phyloP scores from a whole-genome alignment of 2,113 vertebrate genomes.

The Monarcha castaneiventris region DNA sequence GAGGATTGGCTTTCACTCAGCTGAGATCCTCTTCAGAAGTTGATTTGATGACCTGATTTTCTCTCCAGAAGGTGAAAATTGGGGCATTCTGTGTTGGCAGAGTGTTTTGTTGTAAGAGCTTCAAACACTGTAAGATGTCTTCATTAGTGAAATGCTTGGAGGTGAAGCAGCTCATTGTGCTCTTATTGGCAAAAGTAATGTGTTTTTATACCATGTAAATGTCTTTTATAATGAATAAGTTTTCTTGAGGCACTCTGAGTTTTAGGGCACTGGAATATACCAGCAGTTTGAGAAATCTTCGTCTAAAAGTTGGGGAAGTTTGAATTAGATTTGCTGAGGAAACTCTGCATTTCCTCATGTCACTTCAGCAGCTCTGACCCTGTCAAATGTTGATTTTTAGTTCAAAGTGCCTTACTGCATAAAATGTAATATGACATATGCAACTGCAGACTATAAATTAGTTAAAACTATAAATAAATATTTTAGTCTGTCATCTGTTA shows the following conservation, averaged over 20 bases:
- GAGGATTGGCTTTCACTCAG: background rate
- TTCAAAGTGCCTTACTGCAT: background rate
- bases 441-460: background rate
- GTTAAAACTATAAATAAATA: conserved; percentile 20
- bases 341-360: background rate
- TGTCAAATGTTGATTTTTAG: background rate
- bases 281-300: background rate
- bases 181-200: background rate
- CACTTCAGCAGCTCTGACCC: background rate
- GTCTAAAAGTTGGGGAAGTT: background rate
- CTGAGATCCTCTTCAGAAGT: background rate
- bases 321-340: background rate
- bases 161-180: background rate
- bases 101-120: background rate
- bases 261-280: background rate
- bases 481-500: background rate
- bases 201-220: background rate
- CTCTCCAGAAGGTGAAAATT: background rate
- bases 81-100: background rate
- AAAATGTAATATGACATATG: background rate
- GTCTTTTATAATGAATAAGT: background rate
- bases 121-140: background rate
- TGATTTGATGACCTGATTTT: background rate
- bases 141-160: background rate
- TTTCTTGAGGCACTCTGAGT: background rate